A percentile compares a stretch with the other conserved stretches of the same genome.
phyloP scores from a whole-genome alignment of 2,113 vertebrate species.

The Cyprinodon brontotheroides region DNA sequence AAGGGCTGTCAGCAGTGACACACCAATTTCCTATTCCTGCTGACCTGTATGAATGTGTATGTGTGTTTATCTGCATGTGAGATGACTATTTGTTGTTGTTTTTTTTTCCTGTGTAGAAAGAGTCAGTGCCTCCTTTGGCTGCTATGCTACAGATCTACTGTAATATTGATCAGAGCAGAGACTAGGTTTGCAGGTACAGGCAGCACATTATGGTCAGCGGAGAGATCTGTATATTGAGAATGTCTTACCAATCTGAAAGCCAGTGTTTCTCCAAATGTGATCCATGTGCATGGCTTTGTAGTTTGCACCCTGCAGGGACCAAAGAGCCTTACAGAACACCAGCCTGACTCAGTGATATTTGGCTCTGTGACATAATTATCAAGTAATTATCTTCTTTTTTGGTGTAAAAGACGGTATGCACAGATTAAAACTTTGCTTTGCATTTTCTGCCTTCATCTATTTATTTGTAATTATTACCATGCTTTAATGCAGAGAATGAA shows the following conservation, averaged over 20 bases:
- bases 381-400: conserved; percentile 25
- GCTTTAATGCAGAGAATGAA: conserved; percentile 50
- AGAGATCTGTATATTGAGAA: conserved; percentile 20
- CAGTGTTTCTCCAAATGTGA: conserved; percentile 24
- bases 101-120: conserved; percentile 31
- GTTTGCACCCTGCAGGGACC: conserved; percentile 64
- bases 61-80: conserved; percentile 21
- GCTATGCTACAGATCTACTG: conserved; percentile 51
- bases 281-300: conserved; percentile 42
- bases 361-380: conserved; percentile 48
- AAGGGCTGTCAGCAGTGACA: conserved; percentile 76
- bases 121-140: conserved; percentile 60
- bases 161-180: conserved; percentile 44
- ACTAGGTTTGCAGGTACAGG: conserved; percentile 36
- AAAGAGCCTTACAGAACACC: conserved; percentile 62
- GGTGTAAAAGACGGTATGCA: conserved; percentile 26
- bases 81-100: conserved; percentile 16
- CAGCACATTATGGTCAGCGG: conserved; percentile 27
- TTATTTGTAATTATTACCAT: conserved; percentile 60
- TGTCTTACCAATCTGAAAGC: conserved; percentile 41
- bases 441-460: conserved; percentile 62
- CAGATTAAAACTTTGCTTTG: conserved; percentile 63
- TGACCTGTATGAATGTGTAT: conserved; percentile 61
- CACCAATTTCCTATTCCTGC: conserved; percentile 64
- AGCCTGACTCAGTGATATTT: conserved; percentile 52